Base-by-base conservation (phyloP, 1,140 invertebrate species). In the Drosophila sturtevanti region DNA sequence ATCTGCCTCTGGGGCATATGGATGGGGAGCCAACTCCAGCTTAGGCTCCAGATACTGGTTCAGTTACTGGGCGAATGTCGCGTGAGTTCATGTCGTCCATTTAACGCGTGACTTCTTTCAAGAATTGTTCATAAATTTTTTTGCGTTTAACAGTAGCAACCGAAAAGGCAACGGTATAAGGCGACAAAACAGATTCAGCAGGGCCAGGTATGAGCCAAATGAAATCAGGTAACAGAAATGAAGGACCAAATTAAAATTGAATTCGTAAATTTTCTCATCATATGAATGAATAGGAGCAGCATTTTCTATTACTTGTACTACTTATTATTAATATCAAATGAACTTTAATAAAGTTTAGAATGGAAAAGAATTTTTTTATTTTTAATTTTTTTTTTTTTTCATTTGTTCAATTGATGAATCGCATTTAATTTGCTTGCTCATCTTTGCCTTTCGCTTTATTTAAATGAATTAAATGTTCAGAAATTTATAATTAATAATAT, bases 91-190 rank as follows among this genome's bases (percentile, higher is more conserved):
- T 89, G 84, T 89, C 82, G 82, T 87, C 82, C 79, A 87, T 87
- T 87, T 84, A 89, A 89, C 72, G 84, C 84, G 84, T 82, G 76
- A 84, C 79, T 89, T 71, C 72, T 85, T 77, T 89, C 73, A 63
- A 79, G 77, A 87, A 84, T 87, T 87, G 84, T 89, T 87, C 79
- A 87, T 87, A 87, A 87, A 87, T 87, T 87, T 79, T 79, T 60
- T 79, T 84, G 82, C 82, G 82, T 86, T 87, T 89, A 87, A 86
- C 82, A 86, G 82, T 86, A 86, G 82, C 82, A 79, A n/a, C n/a
- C n/a, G n/a, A 68, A 67, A 72, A 80, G 77, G 66, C 70, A 81
- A 79, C 66, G 70, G 79, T 72, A 77, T 71, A 74, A 64, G 9
- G 7, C 41, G 41, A 14, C 14, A 48, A 21, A 2, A 3, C 41